phyloP scores from a whole-genome alignment of 2,797 vertebrate genomes.

The Cirrhinus mrigala region DNA sequence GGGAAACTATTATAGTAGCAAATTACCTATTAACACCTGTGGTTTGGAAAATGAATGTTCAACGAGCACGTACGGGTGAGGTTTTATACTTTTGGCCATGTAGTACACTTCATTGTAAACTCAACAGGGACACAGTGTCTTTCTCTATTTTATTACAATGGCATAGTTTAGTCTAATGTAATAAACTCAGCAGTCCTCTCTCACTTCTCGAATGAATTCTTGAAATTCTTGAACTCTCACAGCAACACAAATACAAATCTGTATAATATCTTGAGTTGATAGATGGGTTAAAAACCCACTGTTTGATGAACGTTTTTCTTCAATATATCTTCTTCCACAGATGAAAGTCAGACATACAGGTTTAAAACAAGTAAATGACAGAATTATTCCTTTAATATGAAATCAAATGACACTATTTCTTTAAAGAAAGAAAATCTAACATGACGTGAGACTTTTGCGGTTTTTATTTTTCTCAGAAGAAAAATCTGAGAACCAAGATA shows the following conservation, averaged over 20 bases:
- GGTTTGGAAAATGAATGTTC: background rate
- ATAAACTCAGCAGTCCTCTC: constrained; percentile 16
- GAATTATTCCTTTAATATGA: background rate
- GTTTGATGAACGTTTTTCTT: background rate
- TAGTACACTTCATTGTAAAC: background rate
- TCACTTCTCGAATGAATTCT: background rate
- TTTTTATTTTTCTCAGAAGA: background rate
- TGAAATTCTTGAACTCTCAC: background rate
- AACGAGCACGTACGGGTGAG: background rate
- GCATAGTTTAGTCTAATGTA: constrained; percentile 12
- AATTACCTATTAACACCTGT: background rate
- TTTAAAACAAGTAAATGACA: background rate
- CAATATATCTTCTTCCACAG: background rate
- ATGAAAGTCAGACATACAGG: background rate
- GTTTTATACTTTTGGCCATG: background rate
- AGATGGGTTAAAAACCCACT: background rate
- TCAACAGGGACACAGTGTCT: background rate
- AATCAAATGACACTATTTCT: background rate
- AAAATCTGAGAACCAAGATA: background rate
- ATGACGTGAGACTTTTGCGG: background rate
- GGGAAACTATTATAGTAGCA: background rate
- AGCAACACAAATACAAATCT: background rate
- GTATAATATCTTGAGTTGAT: background rate
- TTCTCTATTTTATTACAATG: background rate
- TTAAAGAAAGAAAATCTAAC: background rate